Conservation (phyloP, 2,113 vertebrate species). For the Caranx melampygus region DNA sequence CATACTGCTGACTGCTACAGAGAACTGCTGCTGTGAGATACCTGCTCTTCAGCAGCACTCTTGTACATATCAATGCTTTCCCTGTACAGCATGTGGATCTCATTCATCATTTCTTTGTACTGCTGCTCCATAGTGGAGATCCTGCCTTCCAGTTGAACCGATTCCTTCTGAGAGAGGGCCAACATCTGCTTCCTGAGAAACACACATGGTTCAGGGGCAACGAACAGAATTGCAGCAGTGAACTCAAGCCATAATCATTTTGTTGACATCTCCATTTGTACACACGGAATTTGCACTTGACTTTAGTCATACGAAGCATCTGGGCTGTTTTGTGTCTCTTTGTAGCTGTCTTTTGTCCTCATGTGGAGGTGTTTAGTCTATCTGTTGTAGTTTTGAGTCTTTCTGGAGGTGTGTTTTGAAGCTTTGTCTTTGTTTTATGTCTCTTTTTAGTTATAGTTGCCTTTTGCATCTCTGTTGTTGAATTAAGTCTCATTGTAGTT, state of each 20-base stretch:
- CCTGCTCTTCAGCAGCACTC: neutral
- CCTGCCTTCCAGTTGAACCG: neutral
- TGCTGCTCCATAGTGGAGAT: neutral
- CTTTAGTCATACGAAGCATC: no score
- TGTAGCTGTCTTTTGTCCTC: no score
- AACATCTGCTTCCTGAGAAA: conserved; percentile 30
- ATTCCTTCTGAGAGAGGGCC: fast-evolving
- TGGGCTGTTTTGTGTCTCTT: no score
- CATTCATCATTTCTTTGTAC: neutral
- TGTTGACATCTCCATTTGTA: neutral
- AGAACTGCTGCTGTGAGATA: neutral
- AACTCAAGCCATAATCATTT: neutral
- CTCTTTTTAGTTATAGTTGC: no score
- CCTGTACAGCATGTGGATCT: neutral
- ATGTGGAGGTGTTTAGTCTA: no score
- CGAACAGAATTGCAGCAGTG: neutral
- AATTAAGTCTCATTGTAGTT: no score
- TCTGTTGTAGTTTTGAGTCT: no score
- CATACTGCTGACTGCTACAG: no score
- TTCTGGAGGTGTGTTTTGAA: no score
- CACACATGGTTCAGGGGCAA: neutral
- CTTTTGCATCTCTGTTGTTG: no score
- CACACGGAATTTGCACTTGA: no score
- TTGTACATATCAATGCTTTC: neutral
- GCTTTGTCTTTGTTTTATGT: no score